A percentile compares a stretch with the other conserved stretches of the same genome.
These are phyloP conservation scores for Cephus rjabovi DNA, from an alignment of 2,888 invertebrate genomes.

Conservation along the genomic window DNA sequence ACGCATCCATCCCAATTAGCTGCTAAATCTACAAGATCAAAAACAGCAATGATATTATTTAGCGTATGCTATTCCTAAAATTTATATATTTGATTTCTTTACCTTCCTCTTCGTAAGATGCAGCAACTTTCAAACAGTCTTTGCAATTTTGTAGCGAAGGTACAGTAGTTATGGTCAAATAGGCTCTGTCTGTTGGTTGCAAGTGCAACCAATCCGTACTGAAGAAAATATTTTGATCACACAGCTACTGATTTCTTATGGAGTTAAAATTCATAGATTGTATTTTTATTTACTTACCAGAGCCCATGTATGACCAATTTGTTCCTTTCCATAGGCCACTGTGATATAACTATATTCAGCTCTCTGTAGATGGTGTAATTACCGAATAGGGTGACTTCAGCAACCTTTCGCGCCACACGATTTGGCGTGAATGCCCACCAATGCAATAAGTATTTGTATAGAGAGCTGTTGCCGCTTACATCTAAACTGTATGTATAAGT, in stretches of 20 bases:
- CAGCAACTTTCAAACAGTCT: constrained; percentile 70
- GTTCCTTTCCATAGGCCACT: constrained; percentile 77
- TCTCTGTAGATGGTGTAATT: constrained; percentile 66
- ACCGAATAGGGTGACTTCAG: constrained; percentile 73
- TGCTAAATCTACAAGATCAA: constrained; percentile 63
- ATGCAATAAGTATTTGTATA: constrained; percentile 76
- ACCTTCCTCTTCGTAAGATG: constrained; percentile 69
- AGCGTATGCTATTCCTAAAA: neutral
- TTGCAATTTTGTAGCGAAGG: constrained; percentile 75
- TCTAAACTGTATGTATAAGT: constrained; percentile 82
- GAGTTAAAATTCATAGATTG: constrained; percentile 12
- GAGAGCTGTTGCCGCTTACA: constrained; percentile 68
- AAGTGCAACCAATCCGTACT: constrained; percentile 54
- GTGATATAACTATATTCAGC: constrained; percentile 76
- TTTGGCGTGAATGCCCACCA: constrained; percentile 75
- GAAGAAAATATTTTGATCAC: constrained; percentile 16
- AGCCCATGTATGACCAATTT: constrained; percentile 78
- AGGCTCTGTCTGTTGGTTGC: constrained; percentile 69
- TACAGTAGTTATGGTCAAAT: constrained; percentile 76
- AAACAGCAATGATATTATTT: constrained; percentile 13
- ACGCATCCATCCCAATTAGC: constrained; percentile 72
- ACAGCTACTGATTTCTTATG: neutral
- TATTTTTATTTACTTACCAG: constrained; percentile 67
- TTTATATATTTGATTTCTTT: constrained; percentile 25
- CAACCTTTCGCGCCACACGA: constrained; percentile 69